Percentiles rank a stretch among this genome's conserved stretches.
phyloP scores from a whole-genome alignment of 2,797 vertebrate genomes.

The Coregonus sp. region DNA sequence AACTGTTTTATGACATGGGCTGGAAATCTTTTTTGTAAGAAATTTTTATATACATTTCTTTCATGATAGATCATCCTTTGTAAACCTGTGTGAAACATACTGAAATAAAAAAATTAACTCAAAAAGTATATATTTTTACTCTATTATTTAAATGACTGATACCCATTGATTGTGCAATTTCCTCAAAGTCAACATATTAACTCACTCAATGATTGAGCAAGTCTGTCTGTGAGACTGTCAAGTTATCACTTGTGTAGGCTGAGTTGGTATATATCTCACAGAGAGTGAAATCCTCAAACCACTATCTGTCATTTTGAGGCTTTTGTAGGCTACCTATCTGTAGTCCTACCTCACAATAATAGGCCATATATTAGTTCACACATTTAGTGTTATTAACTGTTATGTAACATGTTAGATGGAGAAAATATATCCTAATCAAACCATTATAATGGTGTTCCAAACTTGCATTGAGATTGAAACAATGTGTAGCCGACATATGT shows the following conservation, averaged over 20 bases:
- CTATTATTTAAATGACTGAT: not conserved
- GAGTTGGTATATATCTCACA: not conserved
- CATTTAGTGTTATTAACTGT: too few species aligned
- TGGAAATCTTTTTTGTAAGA: constrained; percentile 61
- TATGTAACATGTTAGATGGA: too few species aligned
- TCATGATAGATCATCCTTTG: constrained; percentile 58
- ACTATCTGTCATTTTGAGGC: too few species aligned
- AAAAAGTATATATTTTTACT: not conserved
- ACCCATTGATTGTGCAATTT: not conserved
- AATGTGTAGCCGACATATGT: too few species aligned
- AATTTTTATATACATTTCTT: constrained; percentile 61
- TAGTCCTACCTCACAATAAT: too few species aligned
- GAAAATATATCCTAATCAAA: too few species aligned
- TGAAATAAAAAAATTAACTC: constrained; percentile 54
- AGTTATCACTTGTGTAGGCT: not conserved
- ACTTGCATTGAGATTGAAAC: too few species aligned
- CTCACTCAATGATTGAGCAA: not conserved
- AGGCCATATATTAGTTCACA: too few species aligned
- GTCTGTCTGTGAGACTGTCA: not conserved
- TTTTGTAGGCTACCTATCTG: too few species aligned
- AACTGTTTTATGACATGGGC: constrained; percentile 51
- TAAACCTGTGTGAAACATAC: constrained; percentile 55
- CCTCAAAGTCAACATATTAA: not conserved
- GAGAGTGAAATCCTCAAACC: not conserved
- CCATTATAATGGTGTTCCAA: too few species aligned